phyloP scores from a whole-genome alignment of 2,113 vertebrate species.

The Bombycilla garrulus region DNA sequence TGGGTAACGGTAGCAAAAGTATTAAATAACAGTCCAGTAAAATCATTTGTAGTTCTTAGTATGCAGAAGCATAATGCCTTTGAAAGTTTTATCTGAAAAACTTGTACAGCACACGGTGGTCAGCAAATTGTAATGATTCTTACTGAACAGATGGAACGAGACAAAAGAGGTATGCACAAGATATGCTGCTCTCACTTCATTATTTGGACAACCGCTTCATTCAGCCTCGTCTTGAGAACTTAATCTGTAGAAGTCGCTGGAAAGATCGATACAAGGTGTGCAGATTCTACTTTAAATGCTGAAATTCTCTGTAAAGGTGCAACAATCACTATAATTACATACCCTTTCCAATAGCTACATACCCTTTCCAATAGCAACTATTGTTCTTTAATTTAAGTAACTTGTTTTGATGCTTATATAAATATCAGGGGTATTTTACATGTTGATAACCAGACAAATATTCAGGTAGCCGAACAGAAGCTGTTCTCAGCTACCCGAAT shows the following conservation, averaged over 20 bases:
- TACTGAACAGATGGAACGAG: constrained; percentile 74
- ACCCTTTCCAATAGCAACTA: background rate
- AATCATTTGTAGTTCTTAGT: background rate
- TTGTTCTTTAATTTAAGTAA: background rate
- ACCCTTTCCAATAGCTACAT: background rate
- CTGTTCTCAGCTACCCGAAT: background rate
- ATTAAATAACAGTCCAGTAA: background rate
- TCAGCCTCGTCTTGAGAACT: constrained; percentile 80
- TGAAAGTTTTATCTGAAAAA: background rate
- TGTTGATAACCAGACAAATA: background rate
- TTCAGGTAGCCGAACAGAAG: background rate
- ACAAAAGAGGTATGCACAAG: constrained; percentile 77
- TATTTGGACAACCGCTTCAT: constrained; percentile 79
- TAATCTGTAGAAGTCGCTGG: constrained; percentile 81
- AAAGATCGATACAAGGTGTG: constrained; percentile 81
- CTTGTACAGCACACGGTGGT: background rate
- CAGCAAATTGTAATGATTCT: background rate
- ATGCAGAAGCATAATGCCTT: background rate
- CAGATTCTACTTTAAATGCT: background rate
- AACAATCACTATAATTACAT: background rate
- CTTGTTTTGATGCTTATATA: background rate
- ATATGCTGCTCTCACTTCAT: constrained; percentile 79
- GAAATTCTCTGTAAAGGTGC: background rate
- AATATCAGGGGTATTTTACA: background rate
- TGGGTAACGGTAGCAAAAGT: background rate